Evolutionary conservation across 2,797 vertebrate species (phyloP).

Genomic region (Silurus lanzhouensis): DNA sequence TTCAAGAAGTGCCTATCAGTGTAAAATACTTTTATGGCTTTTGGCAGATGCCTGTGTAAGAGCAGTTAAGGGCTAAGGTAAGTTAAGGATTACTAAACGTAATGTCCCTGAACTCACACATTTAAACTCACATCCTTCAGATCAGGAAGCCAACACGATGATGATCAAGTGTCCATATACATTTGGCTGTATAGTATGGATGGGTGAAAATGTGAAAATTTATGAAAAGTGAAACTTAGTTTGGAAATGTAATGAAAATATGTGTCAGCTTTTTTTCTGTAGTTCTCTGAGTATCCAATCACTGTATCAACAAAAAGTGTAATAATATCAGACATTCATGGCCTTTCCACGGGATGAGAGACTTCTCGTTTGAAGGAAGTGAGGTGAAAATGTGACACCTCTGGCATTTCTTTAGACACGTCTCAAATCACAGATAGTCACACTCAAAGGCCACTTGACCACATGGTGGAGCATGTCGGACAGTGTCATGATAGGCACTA

Average conservation of each 20-base stretch:
- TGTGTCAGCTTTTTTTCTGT: neutral
- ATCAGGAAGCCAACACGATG: neutral
- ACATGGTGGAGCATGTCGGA: constrained; percentile 34
- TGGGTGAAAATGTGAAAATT: no score
- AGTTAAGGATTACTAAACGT: neutral
- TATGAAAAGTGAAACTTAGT: neutral
- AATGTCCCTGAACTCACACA: neutral
- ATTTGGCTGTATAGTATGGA: neutral
- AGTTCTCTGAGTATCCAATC: neutral
- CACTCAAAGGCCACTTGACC: constrained; percentile 56
- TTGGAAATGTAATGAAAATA: neutral
- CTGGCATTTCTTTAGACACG: constrained; percentile 59
- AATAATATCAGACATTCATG: constrained; percentile 15
- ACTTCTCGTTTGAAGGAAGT: constrained; percentile 52
- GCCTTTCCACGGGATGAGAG: constrained; percentile 50
- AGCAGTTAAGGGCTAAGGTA: no score
- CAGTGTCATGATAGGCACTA: constrained; percentile 33
- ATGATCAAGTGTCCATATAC: neutral
- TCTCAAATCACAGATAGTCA: constrained; percentile 47
- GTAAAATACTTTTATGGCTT: neutral
- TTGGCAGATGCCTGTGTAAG: neutral
- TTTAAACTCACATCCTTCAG: neutral
- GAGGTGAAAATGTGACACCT: constrained; percentile 53
- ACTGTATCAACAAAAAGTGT: neutral
- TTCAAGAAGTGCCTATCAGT: neutral